A percentile compares a stretch with the other conserved stretches of the same genome.
These are phyloP conservation scores for Noctua fimbriata DNA, from an alignment of 2,888 invertebrate genomes.

Conservation along the genomic window DNA sequence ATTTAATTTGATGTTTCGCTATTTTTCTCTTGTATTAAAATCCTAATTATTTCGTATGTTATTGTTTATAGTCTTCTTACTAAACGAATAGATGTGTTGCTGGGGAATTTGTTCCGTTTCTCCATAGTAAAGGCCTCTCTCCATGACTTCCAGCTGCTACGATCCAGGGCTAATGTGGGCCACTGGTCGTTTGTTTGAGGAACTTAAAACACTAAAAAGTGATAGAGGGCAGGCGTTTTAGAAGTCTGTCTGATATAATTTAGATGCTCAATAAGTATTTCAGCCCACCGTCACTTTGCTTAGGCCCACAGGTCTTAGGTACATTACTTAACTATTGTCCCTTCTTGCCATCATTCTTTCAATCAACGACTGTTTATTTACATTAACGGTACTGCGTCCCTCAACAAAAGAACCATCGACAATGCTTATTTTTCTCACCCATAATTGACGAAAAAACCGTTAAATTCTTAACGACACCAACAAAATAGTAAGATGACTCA, in stretches of 20 bases:
- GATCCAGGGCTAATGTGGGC: no score
- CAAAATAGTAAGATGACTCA: slow-evolving; percentile 70
- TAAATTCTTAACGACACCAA: slow-evolving; percentile 34
- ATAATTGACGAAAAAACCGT: slow-evolving; percentile 40
- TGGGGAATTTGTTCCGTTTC: not conserved
- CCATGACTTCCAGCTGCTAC: no score
- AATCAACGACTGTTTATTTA: slow-evolving; percentile 11
- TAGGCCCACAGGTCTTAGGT: not conserved
- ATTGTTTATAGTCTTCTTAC: not conserved
- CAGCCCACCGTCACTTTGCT: not conserved
- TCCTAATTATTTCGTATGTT: not conserved
- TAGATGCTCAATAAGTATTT: not conserved
- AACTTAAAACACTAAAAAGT: not conserved
- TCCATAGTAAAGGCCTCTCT: no score
- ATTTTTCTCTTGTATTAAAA: not conserved
- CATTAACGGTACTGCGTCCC: not conserved
- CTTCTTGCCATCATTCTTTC: not conserved
- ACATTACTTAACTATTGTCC: not conserved
- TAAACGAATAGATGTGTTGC: not conserved
- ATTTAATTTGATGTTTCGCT: not conserved
- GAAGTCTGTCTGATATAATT: not conserved
- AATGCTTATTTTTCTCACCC: slow-evolving; percentile 22
- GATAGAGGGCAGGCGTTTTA: not conserved
- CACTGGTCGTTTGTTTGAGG: no score
- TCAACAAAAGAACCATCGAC: slow-evolving; percentile 16